Evolutionary conservation across 2,113 vertebrate species (phyloP), one percentile per base, ranked within the genome.

Genomic region (Elgaria multicarinata): DNA sequence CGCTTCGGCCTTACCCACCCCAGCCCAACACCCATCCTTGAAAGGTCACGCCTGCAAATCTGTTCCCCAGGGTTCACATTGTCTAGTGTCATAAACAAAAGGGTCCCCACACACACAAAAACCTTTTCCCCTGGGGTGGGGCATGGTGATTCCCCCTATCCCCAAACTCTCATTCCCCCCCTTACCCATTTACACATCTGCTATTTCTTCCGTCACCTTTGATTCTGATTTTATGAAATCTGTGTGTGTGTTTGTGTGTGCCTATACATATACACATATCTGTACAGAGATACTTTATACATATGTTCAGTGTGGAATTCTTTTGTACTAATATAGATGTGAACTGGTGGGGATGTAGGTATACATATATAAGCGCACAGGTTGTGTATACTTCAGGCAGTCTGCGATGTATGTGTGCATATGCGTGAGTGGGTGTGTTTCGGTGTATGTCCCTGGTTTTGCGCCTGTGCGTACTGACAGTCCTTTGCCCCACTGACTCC

Each of bases 191-290:
- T n/a, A 10, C 44, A 69, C 81, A 77, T 77, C 50, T 69, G 62
- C 88, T 85, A 55, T 55, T 84, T 89, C 62, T 69, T 84, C 74
- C 16, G n/a, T 55, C 44, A 67, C 62, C 58, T 50, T 89, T 67
- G 44, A 55, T 69, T 78, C 44, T 78, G 82, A 33, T 31, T 85
- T 84, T 85, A 53, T 39, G 69, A 84, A 89, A 55, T 26, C 44
- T 28, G 31, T 33, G n/a, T 44, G 10, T 77, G 75, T n/a, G 31
- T 75, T 22, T 64, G 14, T n/a, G n/a, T 80, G 75, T 72, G 74
- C 36, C 6, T 39, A 31, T 46, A 53, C 74, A 26, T 69, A 28
- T n/a, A 28, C 26, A 53, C 72, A 76, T 53, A 55, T 76, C 53
- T 55, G 78, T 83, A 75, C 42, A 50, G 83, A 84, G 74, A 69